These are phyloP conservation scores for Natrix natrix DNA, from an alignment of 2,797 vertebrate species.

Conservation along the genomic window DNA sequence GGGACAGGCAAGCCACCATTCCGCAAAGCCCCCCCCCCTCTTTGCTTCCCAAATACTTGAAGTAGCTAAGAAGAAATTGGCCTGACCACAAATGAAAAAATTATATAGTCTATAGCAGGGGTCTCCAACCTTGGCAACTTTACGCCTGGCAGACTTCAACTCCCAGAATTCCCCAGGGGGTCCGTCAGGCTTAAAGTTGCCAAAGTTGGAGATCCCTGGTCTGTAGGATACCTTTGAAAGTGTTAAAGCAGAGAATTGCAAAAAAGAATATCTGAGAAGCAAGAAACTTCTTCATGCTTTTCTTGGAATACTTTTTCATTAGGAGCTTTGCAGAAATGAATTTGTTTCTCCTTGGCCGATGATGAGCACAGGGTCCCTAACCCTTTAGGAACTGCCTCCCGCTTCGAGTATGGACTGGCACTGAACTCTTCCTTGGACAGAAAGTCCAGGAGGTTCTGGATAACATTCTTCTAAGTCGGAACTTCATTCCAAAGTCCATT, in stretches of 20 bases:
- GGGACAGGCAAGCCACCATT: neutral
- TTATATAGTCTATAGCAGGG: neutral
- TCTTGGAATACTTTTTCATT: neutral
- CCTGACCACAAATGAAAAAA: neutral
- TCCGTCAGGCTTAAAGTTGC: too few relatives aligned
- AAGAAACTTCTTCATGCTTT: neutral
- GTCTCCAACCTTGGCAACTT: too few relatives aligned
- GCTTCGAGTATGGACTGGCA: too few relatives aligned
- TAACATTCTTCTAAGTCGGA: neutral
- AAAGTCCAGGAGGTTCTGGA: neutral
- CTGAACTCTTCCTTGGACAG: neutral
- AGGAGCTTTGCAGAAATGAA: neutral
- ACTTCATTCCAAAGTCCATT: neutral
- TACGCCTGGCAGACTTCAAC: too few relatives aligned
- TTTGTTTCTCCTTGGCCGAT: neutral
- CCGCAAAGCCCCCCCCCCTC: neutral
- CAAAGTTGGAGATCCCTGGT: too few relatives aligned
- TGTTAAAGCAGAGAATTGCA: neutral
- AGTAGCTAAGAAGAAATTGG: neutral
- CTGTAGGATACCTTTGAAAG: neutral
- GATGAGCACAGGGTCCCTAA: neutral
- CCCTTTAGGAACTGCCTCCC: neutral
- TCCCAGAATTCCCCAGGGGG: too few relatives aligned
- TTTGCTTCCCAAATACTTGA: neutral
- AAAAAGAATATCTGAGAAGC: neutral